Base-by-base conservation (phyloP, 2,888 invertebrate genomes). In the Sphinx pinastri region DNA sequence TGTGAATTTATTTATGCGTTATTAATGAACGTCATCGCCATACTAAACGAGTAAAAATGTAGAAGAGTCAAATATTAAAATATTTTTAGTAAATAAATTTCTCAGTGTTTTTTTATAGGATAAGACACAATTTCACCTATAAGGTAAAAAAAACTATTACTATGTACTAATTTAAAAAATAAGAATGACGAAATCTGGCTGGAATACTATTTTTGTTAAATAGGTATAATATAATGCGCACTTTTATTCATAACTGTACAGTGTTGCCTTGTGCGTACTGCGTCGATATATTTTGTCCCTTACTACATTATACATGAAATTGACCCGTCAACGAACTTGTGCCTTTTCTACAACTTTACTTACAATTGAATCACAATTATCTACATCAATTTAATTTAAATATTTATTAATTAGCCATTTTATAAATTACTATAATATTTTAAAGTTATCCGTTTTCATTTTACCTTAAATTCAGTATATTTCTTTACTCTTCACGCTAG, bases 301-400 rank as follows among this genome's bases (percentile, higher is more conserved):
- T 63, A 59, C 71, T 74, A 38, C 38, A 38, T 38, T 38, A 69
- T 74, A 76, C 47, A 16, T 47, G 16, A 63, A 63, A 63, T 63
- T 63, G 74, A 88, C 88, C 88, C 88, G 89, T 89, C 81, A 85
- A 79, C 83, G 88, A 89, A 89, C 88, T 88, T 87, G 87, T 84
- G 73, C 72, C 47, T 69, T 70, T 69, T 72, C 74, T 74, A 75
- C 55, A 52, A 71, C 38, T 68, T 74, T 68, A 68, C 67, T 71
- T 71, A 74, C 47, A 31, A 72, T 75, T 57, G 69, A 71, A 66
- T 68, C 73, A 69, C 59, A 68, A n/a, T 63, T 63, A 49, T 63
- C 47, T 63, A 63, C 13, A 47, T n/a, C 10, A 16, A 45, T 11
- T 45, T 47, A n/a, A 47, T 45, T 45, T n/a, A 16, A 4, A 47